Conservation (phyloP, 2,113 vertebrate genomes). For the Drymodes brunneopygia region DNA sequence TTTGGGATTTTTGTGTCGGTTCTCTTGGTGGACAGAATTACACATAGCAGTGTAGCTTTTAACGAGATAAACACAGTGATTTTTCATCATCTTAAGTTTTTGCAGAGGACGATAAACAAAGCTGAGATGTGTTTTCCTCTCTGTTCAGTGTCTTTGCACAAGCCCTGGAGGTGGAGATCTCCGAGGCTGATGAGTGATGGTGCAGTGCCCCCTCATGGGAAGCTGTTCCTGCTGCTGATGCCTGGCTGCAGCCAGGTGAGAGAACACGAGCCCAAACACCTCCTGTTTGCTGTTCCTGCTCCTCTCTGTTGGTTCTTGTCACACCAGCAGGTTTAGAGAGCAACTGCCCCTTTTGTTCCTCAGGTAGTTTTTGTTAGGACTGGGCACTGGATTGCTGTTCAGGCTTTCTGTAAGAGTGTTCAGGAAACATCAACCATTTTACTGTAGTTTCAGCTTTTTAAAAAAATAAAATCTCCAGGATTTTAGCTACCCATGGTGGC, state of each 20-base stretch:
- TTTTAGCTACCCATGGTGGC: neutral
- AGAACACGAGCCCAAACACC: neutral
- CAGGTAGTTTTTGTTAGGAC: neutral
- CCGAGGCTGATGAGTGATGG: neutral
- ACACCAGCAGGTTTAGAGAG: neutral
- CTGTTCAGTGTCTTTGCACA: rapidly evolving
- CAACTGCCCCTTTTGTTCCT: neutral
- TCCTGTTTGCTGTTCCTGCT: neutral
- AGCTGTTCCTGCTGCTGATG: neutral
- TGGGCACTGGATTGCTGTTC: neutral
- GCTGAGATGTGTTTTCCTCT: neutral
- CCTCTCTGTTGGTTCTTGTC: rapidly evolving
- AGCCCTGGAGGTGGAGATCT: neutral
- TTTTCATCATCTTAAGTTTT: neutral
- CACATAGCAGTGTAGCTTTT: neutral
- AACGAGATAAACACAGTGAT: neutral
- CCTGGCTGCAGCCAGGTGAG: neutral
- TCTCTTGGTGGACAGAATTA: neutral
- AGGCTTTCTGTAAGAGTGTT: neutral
- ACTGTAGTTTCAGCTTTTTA: neutral
- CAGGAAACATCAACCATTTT: neutral
- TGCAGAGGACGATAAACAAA: neutral
- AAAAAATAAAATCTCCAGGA: neutral
- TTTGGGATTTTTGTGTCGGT: neutral
- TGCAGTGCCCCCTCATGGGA: conserved; percentile 7